phyloP scores from a whole-genome alignment of 2,888 invertebrate genomes.

The Drosophila paucipuncta region DNA sequence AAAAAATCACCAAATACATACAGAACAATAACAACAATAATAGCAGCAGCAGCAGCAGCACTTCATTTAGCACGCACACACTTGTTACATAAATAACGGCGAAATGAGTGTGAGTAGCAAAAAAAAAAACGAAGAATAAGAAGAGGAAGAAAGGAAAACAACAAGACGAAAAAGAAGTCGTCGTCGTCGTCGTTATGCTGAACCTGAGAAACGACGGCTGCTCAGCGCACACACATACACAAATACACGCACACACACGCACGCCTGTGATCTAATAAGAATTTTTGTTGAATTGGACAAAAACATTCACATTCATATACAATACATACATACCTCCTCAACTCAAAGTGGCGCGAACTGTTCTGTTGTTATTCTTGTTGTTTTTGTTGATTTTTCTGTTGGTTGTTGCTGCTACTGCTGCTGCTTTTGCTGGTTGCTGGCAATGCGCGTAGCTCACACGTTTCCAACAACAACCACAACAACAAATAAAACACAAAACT shows the following conservation, averaged over 20 bases:
- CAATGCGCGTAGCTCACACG: constrained; percentile 50
- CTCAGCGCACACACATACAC: constrained; percentile 31
- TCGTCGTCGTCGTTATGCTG: constrained; percentile 51
- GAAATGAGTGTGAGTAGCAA: constrained; percentile 72
- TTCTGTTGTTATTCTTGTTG: constrained; percentile 38
- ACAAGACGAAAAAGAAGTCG: constrained; percentile 63
- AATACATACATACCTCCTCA: constrained; percentile 64
- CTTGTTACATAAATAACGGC: constrained; percentile 83
- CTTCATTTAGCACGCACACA: constrained; percentile 77
- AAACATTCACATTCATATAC: constrained; percentile 43
- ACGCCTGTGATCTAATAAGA: constrained; percentile 68
- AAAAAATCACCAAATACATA: constrained; percentile 59
- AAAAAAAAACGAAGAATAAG: constrained; percentile 42
- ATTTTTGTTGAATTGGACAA: constrained; percentile 59
- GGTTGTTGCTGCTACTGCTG: constrained; percentile 31
- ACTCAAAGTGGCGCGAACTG: constrained; percentile 76
- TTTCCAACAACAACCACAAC: constrained; percentile 44
- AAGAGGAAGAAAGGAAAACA: constrained; percentile 46
- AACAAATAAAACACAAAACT: constrained; percentile 35
- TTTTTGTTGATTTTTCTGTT: constrained; percentile 40
- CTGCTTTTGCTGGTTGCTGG: constrained; percentile 40
- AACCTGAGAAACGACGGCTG: constrained; percentile 72
- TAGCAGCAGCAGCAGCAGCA: constrained; percentile 36
- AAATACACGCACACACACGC: constrained; percentile 31
- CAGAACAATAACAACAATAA: constrained; percentile 11